Evolutionary conservation across 2,888 invertebrate species (phyloP).

Genomic region (Molorchus minor): DNA sequence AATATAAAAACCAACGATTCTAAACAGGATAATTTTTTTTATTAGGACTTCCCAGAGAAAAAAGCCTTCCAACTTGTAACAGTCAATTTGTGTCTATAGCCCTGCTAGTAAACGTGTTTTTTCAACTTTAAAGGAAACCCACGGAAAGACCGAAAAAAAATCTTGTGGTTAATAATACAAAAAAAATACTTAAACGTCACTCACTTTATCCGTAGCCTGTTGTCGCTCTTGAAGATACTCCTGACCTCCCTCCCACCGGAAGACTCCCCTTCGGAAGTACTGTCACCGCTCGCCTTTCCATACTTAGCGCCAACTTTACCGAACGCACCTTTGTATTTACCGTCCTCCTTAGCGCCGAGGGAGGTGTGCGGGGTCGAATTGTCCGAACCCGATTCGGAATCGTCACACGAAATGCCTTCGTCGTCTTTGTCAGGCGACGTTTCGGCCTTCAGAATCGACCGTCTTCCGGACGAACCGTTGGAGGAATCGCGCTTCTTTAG

Average conservation of each 20-base stretch:
- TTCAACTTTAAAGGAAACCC: no score
- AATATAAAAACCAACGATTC: no score
- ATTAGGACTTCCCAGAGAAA: no score
- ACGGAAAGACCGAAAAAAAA: no score
- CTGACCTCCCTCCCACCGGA: slow-evolving; percentile 73
- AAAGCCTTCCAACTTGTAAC: no score
- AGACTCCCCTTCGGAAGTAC: slow-evolving; percentile 69
- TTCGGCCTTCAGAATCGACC: slow-evolving; percentile 38
- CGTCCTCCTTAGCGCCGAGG: slow-evolving; percentile 28
- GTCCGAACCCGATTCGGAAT: slow-evolving; percentile 57
- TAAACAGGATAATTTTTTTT: no score
- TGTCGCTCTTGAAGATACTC: slow-evolving; percentile 66
- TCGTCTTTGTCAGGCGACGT: slow-evolving; percentile 54
- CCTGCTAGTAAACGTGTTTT: no score
- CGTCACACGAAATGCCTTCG: slow-evolving; percentile 61
- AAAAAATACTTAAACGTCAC: slow-evolving; percentile 51
- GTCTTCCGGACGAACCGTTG: slow-evolving; percentile 20
- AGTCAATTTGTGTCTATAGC: no score
- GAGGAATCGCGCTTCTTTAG: slow-evolving; percentile 42
- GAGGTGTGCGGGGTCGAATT: slow-evolving; percentile 48
- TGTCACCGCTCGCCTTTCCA: slow-evolving; percentile 39
- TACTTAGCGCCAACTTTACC: slow-evolving; percentile 22
- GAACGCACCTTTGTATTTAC: slow-evolving; percentile 13
- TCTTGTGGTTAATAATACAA: background rate
- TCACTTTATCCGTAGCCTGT: slow-evolving; percentile 64